These are phyloP conservation scores for Smutsia gigantea DNA, from an alignment of 2,797 vertebrate species.

Conservation along the genomic window DNA sequence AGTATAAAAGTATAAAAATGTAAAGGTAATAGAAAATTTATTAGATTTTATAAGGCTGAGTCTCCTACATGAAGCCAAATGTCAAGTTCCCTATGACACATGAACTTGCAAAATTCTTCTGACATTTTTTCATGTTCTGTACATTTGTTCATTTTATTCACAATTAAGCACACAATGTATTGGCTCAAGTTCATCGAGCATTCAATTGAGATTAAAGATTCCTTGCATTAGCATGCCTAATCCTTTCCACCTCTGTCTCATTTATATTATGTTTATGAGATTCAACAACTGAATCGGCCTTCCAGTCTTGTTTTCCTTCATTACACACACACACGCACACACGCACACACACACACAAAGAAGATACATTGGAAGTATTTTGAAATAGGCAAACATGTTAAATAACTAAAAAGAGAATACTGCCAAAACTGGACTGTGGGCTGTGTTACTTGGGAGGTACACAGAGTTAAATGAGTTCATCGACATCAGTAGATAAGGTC, in stretches of 20 bases:
- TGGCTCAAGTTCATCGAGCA: conserved; percentile 36
- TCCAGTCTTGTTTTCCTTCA: background rate
- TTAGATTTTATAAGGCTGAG: background rate
- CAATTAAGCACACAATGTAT: conserved; percentile 50
- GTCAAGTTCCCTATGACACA: background rate
- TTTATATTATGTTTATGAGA: conserved; percentile 33
- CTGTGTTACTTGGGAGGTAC: background rate
- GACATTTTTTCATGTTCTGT: conserved; percentile 54
- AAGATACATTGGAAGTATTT: background rate
- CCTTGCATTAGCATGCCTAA: background rate
- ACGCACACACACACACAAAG: background rate
- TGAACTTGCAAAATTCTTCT: background rate
- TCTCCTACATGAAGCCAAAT: background rate
- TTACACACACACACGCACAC: background rate
- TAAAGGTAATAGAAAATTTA: background rate
- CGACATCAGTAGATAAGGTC: background rate
- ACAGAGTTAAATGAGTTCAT: background rate
- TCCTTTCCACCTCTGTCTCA: background rate
- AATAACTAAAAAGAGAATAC: background rate
- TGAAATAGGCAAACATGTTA: background rate
- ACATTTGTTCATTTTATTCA: conserved; percentile 54
- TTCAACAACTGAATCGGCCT: background rate
- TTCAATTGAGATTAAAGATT: conserved; percentile 52
- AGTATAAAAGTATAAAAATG: background rate
- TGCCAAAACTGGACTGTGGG: background rate